phyloP scores from a whole-genome alignment of 1,140 invertebrate species.

The Trichonephila inaurata region DNA sequence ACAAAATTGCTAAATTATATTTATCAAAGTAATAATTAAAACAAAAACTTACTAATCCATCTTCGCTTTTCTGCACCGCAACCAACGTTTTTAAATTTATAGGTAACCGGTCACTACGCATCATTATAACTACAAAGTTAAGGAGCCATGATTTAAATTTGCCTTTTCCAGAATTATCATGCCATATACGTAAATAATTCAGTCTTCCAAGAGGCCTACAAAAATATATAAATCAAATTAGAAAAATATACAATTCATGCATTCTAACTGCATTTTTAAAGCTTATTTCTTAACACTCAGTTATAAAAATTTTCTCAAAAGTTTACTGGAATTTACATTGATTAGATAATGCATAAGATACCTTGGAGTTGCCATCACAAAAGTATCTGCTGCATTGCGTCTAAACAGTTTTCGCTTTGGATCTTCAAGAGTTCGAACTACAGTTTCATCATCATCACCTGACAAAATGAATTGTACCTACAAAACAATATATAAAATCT shows the following conservation, averaged over 20 bases:
- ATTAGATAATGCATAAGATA: background rate
- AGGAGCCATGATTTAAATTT: constrained; percentile 80
- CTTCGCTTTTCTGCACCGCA: constrained; percentile 81
- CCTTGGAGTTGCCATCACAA: constrained; percentile 81
- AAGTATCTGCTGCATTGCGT: constrained; percentile 81
- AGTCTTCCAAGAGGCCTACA: constrained; percentile 78
- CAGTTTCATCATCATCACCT: constrained; percentile 82
- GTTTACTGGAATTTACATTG: too few species aligned
- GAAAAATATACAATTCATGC: background rate
- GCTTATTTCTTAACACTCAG: too few species aligned
- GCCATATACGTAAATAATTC: constrained; percentile 80
- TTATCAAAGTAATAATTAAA: too few species aligned
- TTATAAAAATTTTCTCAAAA: too few species aligned
- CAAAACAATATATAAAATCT: background rate
- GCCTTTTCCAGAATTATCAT: constrained; percentile 80
- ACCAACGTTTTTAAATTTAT: constrained; percentile 80
- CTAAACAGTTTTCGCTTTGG: constrained; percentile 81
- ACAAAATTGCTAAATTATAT: too few species aligned
- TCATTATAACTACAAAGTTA: constrained; percentile 79
- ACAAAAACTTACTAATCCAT: constrained; percentile 78
- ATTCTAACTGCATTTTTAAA: too few species aligned
- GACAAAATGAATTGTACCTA: constrained; percentile 82
- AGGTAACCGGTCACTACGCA: too few species aligned
- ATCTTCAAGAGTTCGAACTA: constrained; percentile 81
- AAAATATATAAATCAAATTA: background rate